These are phyloP conservation scores for Oryctolagus cuniculus DNA, from an alignment of 2,113 vertebrate species.

Conservation along the genomic window mOryCun1.1 NC_091445.1:94360501-94361000, in stretches of 20 bases:
- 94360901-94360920: background rate
- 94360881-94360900: background rate
- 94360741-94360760: too few relatives aligned
- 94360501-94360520: background rate
- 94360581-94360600: background rate
- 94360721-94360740: too few relatives aligned
- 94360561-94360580: background rate
- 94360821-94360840: background rate
- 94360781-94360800: background rate
- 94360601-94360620: background rate
- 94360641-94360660: background rate
- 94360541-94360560: background rate
- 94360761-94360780: too few relatives aligned
- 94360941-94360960: background rate
- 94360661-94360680: background rate
- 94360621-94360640: too few relatives aligned
- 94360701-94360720: too few relatives aligned
- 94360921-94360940: background rate
- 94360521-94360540: background rate
- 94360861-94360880: background rate
- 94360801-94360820: background rate
- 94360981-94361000: background rate
- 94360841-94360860: background rate
- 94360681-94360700: background rate
- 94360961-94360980: too few relatives aligned